Base-by-base conservation (phyloP, 2,888 invertebrate genomes). In the Anthophora plumipes region DNA sequence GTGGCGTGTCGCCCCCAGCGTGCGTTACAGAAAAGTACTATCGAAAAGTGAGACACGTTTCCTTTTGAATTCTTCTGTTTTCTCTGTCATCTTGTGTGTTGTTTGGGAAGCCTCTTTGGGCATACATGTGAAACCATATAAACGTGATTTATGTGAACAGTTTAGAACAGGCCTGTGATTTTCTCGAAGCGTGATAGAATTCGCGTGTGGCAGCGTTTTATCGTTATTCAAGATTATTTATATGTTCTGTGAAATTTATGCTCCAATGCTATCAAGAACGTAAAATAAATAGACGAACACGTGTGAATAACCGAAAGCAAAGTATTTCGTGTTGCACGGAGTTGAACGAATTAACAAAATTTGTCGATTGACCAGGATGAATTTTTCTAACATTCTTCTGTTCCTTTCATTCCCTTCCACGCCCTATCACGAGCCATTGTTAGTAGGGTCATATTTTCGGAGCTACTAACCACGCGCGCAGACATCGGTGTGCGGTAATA, bases 401-500 rank as follows among this genome's bases (percentile, higher is more conserved):
- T 25, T 17, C 41, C 1, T n/a, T 17, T 63, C 25, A 2, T 31
- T 50, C 41, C 31, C n/a, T 17, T 22, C 57, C 50, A 12, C n/a
- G 17, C 43, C 12, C 12, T 12, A 12, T 46, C 17, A 8, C 17
- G 25, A 20, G 25, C 20, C 41, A 31, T 31, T 20, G 50, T 22
- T 43, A 31, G 61, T 50, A 31, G 43, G n/a, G 22, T 63, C 43
- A 59, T 22, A 52, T 74, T 69, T 72, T 41, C 41, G 63, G 12
- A 43, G 25, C 37, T 63, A 31, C 22, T 55, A 61, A 57, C n/a
- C 17, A 25, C n/a, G 14, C 55, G 37, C 14, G 22, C 5, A 48
- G 20, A 41, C 59, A 20, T 52, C 43, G 43, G n/a, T 20, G 41
- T 20, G 37, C 12, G n/a, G n/a, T 20, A 17, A 48, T 39, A 17